Base-by-base conservation (phyloP, 2,797 vertebrate genomes). In the Xenentodon cancila region DNA sequence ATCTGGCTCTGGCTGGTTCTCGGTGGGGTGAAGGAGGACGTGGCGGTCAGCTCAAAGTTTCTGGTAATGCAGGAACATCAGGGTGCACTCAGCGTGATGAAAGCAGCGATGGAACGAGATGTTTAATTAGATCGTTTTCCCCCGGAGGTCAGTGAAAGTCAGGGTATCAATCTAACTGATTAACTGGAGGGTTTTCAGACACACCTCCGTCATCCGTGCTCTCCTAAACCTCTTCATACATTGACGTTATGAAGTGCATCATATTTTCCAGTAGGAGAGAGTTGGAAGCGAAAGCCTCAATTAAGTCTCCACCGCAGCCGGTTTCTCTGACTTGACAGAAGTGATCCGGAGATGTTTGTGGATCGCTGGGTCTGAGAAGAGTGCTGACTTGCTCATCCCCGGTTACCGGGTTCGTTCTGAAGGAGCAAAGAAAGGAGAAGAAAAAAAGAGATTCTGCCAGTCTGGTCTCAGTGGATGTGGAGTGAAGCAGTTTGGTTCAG, bases 71-170 rank as follows among this genome's bases (percentile, higher is more conserved):
- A 75, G 42, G 59, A 60, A 69, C 51, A 71, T 73, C 50, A 18
- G 59, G 73, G 44, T 72, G 79, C 82, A 89, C 88, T 91, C 74
- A 61, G 25, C 37, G 53, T 66, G 81, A 91, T 90, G 84, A 85
- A 71, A 55, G 27, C 17, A 2, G 58, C 50, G 68, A 73, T 84
- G 61, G 71, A 52, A 57, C 21, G 13, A 42, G 65, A 37, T 51
- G 46, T 22, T 71, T 64, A 32, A 32, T 32, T 3, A 32, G 30
- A 32, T 32, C 6, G 30, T 32, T 4, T 8, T 8, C 30, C 9
- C 6, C 7, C 9, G 30, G 30, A 32, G 30, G 30, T 32, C 30
- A 32, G 30, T 32, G 15, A 21, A 44, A 42, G 57, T 55, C 66
- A 75, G 55, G 42, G 62, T 76, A 83, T 81, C 83, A 72, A 83